These are phyloP conservation scores for Leistus spinibarbis DNA, from an alignment of 2,888 invertebrate species.

Conservation along the genomic window DNA sequence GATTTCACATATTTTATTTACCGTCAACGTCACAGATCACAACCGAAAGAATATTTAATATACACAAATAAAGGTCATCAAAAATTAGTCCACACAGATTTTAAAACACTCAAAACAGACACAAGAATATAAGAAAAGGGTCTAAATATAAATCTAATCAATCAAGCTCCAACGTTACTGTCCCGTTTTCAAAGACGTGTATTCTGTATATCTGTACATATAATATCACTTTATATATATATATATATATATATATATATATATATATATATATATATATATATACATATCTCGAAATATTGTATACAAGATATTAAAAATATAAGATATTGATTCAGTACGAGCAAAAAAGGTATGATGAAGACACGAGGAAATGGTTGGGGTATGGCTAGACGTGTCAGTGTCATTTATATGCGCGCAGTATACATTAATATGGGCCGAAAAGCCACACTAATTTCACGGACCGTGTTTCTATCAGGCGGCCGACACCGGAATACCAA, in stretches of 20 bases:
- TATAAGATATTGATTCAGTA: no score
- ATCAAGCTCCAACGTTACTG: no score
- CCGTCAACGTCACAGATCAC: not conserved
- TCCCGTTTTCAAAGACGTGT: no score
- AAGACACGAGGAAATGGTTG: not conserved
- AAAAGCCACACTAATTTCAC: constrained; percentile 33
- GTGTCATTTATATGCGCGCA: constrained; percentile 22
- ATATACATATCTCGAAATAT: no score
- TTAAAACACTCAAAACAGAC: no score
- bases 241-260: no score
- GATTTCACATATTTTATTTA: not conserved
- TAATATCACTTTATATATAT: no score
- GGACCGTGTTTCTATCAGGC: constrained; percentile 13
- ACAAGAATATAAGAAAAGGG: no score
- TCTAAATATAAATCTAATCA: no score
- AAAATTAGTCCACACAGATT: not conserved
- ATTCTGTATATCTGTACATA: no score
- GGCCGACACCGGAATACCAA: constrained; percentile 17
- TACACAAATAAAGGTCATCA: not conserved
- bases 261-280: no score
- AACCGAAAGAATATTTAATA: not conserved
- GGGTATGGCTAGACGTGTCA: not conserved
- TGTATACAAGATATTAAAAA: no score
- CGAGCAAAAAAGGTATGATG: not conserved
- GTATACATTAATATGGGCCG: constrained; percentile 26